These are phyloP conservation scores for Drosophila rubida DNA, from an alignment of 2,888 invertebrate genomes.

Conservation along the genomic window DNA sequence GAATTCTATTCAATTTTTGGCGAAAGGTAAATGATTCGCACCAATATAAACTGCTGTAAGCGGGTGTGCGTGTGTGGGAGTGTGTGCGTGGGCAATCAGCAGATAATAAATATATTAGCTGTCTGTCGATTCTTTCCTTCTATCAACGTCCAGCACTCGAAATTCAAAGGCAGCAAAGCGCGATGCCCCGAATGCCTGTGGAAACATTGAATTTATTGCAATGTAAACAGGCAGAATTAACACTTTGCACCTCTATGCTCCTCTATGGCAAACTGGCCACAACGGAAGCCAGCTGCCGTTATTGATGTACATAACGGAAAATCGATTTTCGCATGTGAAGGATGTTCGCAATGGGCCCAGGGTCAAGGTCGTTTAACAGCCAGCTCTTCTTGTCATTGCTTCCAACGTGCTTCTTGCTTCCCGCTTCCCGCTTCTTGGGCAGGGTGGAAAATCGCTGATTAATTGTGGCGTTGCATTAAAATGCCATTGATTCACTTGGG, in stretches of 20 bases:
- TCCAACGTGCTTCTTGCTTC: no score
- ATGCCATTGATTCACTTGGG: conserved; percentile 1
- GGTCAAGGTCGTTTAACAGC: conserved; percentile 28
- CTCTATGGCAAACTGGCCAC: neutral
- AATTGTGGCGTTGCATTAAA: neutral
- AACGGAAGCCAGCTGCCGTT: conserved; percentile 1
- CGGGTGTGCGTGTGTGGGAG: neutral
- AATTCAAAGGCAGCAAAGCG: conserved; percentile 3
- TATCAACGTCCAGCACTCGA: conserved; percentile 15
- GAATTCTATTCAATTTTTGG: conserved; percentile 35
- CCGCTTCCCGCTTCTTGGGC: neutral
- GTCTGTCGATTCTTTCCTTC: neutral
- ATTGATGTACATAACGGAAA: conserved; percentile 18
- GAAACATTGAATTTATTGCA: conserved; percentile 33
- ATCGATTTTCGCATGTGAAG: conserved; percentile 42
- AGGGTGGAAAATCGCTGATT: conserved; percentile 1
- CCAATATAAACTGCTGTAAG: conserved; percentile 3
- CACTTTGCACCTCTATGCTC: conserved; percentile 4
- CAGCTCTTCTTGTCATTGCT: no score
- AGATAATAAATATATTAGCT: conserved; percentile 30
- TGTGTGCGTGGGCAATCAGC: conserved; percentile 2
- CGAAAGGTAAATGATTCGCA: conserved; percentile 41
- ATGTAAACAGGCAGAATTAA: conserved; percentile 37
- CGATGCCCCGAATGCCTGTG: conserved; percentile 29
- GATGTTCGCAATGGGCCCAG: conserved; percentile 1